Evolutionary conservation across 2,888 invertebrate genomes (phyloP).

Genomic region (Netelia fuscicornis): DNA sequence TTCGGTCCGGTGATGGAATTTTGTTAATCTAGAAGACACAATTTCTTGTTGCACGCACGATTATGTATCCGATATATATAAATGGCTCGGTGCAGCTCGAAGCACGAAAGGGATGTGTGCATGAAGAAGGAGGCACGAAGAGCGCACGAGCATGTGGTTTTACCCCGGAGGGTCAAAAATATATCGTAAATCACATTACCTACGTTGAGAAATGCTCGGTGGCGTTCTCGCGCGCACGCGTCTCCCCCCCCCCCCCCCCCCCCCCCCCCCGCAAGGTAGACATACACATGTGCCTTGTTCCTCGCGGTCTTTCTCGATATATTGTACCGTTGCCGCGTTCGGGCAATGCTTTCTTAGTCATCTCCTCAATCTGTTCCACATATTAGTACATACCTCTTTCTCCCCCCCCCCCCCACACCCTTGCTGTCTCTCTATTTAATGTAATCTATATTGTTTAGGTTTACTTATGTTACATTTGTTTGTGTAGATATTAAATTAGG

Average conservation of each 20-base stretch:
- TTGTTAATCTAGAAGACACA: too few species aligned
- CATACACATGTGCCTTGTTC: slow-evolving; percentile 44
- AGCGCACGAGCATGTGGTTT: slow-evolving; percentile 70
- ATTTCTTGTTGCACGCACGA: slow-evolving; percentile 19
- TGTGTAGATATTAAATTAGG: too few species aligned
- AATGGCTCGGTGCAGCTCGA: too few species aligned
- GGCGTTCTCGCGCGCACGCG: slow-evolving; percentile 72
- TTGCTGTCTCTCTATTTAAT: too few species aligned
- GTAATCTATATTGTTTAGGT: too few species aligned
- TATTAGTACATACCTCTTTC: slow-evolving; percentile 1
- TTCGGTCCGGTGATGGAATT: background rate
- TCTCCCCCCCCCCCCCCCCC: slow-evolving; percentile 59
- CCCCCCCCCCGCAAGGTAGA: slow-evolving; percentile 22
- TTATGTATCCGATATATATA: slow-evolving; percentile 48
- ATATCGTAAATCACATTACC: slow-evolving; percentile 82
- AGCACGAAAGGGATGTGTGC: slow-evolving; percentile 52
- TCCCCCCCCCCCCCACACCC: too few species aligned
- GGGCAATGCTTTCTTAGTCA: slow-evolving; percentile 28
- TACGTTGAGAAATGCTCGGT: slow-evolving; percentile 80
- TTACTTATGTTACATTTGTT: too few species aligned
- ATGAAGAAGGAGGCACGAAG: slow-evolving; percentile 40
- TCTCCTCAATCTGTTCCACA: background rate
- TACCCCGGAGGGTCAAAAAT: slow-evolving; percentile 80
- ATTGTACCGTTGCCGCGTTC: slow-evolving; percentile 43
- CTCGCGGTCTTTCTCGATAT: slow-evolving; percentile 28